Conservation (phyloP, 2,888 invertebrate species). For the Conomelus anceps region DNA sequence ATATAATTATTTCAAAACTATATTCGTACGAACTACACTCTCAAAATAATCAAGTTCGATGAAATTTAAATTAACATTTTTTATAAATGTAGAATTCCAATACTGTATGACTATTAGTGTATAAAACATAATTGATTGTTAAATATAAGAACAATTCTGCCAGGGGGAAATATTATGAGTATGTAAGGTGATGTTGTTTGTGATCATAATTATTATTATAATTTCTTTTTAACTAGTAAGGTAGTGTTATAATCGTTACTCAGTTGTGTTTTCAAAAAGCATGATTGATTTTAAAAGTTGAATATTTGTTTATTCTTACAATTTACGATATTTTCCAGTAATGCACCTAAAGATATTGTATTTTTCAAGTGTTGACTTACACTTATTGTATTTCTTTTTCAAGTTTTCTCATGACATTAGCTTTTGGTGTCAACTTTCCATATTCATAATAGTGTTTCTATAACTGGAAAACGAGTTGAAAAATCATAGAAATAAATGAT, state of each 20-base stretch:
- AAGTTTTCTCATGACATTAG: not conserved
- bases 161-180: not conserved
- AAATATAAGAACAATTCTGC: not conserved
- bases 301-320: not conserved
- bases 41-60: not conserved
- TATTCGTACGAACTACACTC: not conserved
- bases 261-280: not conserved
- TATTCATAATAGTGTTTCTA: not conserved
- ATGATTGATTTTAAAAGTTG: not conserved
- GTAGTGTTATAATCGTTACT: not conserved
- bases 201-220: not conserved
- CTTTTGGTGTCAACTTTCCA: slow-evolving; percentile 5
- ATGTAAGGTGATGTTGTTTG: not conserved
- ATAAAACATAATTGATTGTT: not conserved
- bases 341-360: not conserved
- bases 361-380: not conserved
- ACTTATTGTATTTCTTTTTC: not conserved
- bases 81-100: not conserved
- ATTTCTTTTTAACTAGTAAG: not conserved
- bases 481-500: not conserved
- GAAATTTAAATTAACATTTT: not conserved
- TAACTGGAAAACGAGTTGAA: not conserved
- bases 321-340: not conserved
- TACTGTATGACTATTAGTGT: not conserved
- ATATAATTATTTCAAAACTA: not conserved